Conservation (phyloP, 2,888 invertebrate species). For the Tenthredo distinguenda region DNA sequence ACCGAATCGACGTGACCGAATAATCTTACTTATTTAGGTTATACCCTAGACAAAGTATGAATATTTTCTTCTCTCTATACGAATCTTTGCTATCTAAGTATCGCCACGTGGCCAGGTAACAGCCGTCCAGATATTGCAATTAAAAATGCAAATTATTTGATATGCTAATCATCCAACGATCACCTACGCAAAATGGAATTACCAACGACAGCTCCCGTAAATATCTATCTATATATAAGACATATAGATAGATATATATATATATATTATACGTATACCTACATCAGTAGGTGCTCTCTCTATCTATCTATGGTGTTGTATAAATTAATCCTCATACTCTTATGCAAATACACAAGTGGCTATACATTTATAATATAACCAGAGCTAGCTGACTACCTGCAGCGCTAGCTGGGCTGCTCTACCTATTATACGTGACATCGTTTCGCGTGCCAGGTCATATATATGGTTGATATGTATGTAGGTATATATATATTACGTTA, state of each 20-base stretch:
- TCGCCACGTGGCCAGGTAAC: not conserved
- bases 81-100: not conserved
- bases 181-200: conserved; percentile 32
- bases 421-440: conserved; percentile 24
- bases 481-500: not conserved
- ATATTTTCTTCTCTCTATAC: not conserved
- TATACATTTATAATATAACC: conserved; percentile 10
- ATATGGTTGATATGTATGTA: not conserved
- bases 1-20: not conserved
- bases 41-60: too few species aligned
- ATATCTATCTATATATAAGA: not conserved
- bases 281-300: not conserved
- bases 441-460: conserved; percentile 3
- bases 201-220: not conserved
- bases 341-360: conserved; percentile 58
- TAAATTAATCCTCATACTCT: conserved; percentile 61
- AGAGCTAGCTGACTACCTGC: not conserved
- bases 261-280: not conserved
- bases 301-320: conserved; percentile 52
- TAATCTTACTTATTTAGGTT: not conserved
- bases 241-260: too few species aligned
- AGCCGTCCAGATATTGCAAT: not conserved
- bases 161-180: conserved; percentile 50
- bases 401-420: not conserved
- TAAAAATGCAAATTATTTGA: conserved; percentile 46